Evolutionary conservation across 2,888 invertebrate genomes (phyloP).

Genomic region (Oconnorella tubifera): DNA sequence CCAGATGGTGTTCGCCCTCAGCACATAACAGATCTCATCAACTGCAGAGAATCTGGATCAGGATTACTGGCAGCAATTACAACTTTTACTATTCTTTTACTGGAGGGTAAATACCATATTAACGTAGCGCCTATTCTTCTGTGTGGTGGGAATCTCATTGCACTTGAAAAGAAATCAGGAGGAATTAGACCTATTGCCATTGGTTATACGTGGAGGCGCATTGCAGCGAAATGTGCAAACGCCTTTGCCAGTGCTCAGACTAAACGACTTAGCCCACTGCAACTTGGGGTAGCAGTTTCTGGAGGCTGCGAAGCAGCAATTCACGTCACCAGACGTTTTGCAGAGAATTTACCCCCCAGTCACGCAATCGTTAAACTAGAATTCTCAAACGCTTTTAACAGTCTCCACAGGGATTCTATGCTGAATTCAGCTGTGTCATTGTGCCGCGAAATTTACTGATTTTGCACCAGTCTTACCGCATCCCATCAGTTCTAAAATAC

Average conservation of each 20-base stretch:
- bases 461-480: not conserved
- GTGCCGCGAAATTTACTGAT: not conserved
- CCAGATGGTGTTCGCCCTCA: constrained; percentile 8
- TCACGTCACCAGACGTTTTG: not conserved
- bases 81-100: not conserved
- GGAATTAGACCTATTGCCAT: constrained; percentile 3
- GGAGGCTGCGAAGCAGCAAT: constrained; percentile 8
- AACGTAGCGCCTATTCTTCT: not conserved
- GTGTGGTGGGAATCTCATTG: constrained; percentile 5
- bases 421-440: not conserved
- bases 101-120: not conserved
- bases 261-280: not conserved
- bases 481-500: not conserved
- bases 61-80: not conserved
- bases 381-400: not conserved
- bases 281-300: not conserved
- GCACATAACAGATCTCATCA: not conserved
- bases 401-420: not conserved
- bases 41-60: not conserved
- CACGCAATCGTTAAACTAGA: not conserved
- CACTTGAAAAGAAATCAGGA: constrained; percentile 1
- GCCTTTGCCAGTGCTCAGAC: not conserved
- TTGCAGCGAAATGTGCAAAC: constrained; percentile 9
- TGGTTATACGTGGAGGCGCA: constrained; percentile 2
- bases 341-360: not conserved